These are phyloP conservation scores for Bellardia pandia DNA, from an alignment of 2,888 invertebrate species.

Conservation along the genomic window DNA sequence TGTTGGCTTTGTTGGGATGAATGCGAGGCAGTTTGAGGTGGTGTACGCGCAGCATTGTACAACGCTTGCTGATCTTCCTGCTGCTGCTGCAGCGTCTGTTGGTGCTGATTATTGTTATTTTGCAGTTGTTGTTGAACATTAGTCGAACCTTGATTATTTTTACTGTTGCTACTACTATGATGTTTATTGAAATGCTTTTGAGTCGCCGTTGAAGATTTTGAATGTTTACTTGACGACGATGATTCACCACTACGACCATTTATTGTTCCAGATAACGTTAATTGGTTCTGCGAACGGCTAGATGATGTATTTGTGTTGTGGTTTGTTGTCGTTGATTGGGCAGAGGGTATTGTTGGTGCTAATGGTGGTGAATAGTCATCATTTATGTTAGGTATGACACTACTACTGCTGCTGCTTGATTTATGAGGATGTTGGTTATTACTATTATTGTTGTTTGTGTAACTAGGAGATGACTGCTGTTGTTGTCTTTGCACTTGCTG, in stretches of 20 bases:
- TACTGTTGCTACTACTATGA: conserved; percentile 71
- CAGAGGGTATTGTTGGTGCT: conserved; percentile 53
- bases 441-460: conserved; percentile 45
- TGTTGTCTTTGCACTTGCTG: conserved; percentile 70
- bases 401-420: conserved; percentile 74
- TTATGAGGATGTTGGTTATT: conserved; percentile 74
- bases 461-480: conserved; percentile 59
- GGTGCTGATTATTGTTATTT: conserved; percentile 68
- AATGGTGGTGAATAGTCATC: conserved; percentile 71
- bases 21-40: conserved; percentile 70
- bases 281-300: conserved; percentile 74
- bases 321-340: conserved; percentile 70
- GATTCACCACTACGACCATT: conserved; percentile 63
- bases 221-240: conserved; percentile 73
- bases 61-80: conserved; percentile 55
- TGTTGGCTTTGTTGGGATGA: conserved; percentile 72
- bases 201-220: conserved; percentile 71
- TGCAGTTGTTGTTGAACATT: conserved; percentile 69
- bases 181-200: conserved; percentile 75
- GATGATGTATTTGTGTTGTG: conserved; percentile 52
- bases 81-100: conserved; percentile 65
- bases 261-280: conserved; percentile 71
- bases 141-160: conserved; percentile 59
- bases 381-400: conserved; percentile 71
- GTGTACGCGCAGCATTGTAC: conserved; percentile 48